Conservation (phyloP, 2,888 invertebrate species). For the Drosophila pegasa region DNA sequence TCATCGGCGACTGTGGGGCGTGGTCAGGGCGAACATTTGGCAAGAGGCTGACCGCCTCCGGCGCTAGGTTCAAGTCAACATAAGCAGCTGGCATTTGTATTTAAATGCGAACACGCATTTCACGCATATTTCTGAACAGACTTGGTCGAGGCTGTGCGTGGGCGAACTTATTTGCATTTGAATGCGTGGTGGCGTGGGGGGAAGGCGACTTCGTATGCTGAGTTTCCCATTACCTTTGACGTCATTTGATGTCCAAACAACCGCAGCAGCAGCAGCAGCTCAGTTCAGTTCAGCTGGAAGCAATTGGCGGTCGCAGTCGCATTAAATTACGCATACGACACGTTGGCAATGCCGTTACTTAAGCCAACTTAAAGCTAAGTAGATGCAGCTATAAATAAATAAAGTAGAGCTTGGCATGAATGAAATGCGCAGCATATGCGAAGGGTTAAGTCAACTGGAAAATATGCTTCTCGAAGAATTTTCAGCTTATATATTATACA, state of each 20-base stretch:
- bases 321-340: constrained; percentile 62
- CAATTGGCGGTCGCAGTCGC: constrained; percentile 44
- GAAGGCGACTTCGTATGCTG: constrained; percentile 17
- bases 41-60: background rate
- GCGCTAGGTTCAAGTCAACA: background rate
- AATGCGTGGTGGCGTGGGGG: background rate
- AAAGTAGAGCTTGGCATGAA: background rate
- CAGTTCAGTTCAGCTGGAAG: constrained; percentile 14
- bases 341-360: constrained; percentile 17
- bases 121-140: constrained; percentile 44
- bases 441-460: constrained; percentile 1
- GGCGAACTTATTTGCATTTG: constrained; percentile 1
- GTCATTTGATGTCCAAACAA: constrained; percentile 66
- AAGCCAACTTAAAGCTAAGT: background rate
- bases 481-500: background rate
- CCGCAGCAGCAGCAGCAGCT: constrained; percentile 16
- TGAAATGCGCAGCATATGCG: background rate
- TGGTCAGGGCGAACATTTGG: constrained; percentile 21
- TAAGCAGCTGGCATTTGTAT: constrained; percentile 54
- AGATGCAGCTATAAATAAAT: background rate
- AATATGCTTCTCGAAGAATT: constrained; percentile 2
- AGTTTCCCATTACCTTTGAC: constrained; percentile 64
- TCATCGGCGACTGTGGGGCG: constrained; percentile 20
- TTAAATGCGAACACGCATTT: constrained; percentile 52
- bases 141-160: constrained; percentile 21